Conservation (phyloP, 2,797 vertebrate genomes). For the Squalus acanthias region DNA sequence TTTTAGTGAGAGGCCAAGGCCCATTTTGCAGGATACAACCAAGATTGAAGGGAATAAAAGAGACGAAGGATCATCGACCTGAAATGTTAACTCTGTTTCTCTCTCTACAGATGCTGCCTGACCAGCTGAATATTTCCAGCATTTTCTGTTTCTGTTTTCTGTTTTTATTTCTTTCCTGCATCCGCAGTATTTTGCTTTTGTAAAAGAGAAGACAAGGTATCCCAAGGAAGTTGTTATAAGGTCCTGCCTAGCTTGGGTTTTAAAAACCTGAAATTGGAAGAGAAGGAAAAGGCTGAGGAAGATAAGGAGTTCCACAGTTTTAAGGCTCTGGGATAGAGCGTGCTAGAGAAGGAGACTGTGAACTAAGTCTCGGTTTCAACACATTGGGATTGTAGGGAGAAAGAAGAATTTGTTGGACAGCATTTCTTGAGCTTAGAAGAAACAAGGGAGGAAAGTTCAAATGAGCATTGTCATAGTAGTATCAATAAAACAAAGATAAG, state of each 20-base stretch:
- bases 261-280: background rate
- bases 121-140: too few species aligned
- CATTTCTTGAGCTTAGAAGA: background rate
- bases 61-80: too few species aligned
- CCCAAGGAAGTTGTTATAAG: background rate
- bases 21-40: background rate
- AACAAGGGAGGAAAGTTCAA: background rate
- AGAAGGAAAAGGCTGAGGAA: background rate
- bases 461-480: background rate
- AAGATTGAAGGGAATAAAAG: background rate
- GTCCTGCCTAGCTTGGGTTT: background rate
- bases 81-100: too few species aligned
- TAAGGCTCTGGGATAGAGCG: background rate
- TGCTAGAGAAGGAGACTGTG: background rate
- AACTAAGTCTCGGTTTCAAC: background rate
- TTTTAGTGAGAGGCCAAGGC: too few species aligned
- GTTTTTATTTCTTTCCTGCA: too few species aligned
- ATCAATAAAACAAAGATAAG: background rate
- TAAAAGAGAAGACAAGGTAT: background rate
- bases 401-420: background rate
- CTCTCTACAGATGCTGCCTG: too few species aligned
- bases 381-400: background rate
- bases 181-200: too few species aligned
- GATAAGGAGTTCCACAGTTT: background rate
- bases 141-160: too few species aligned